Evolutionary conservation across 1,140 invertebrate genomes (phyloP), one percentile per base, ranked within the genome.

Genomic region (Amphibalanus amphitrite): DNA sequence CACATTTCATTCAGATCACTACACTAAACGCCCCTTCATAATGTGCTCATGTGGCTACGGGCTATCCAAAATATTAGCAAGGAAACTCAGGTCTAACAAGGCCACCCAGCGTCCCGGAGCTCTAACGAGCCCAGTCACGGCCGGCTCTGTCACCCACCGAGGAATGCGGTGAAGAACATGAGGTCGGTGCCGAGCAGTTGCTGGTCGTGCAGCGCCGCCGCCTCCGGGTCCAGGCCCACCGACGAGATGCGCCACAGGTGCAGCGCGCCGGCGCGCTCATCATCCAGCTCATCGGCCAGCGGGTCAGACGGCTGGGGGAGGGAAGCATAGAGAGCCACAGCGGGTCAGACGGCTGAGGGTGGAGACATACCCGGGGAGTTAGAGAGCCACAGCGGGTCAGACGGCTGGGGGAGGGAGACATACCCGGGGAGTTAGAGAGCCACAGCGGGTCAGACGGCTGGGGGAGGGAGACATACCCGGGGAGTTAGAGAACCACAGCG

Each of bases 141-240:
- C n/a, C n/a, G n/a, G n/a, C n/a, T n/a, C n/a, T n/a, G n/a, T n/a
- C n/a, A n/a, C n/a, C n/a, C n/a, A n/a, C n/a, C n/a, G n/a, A 92
- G 86, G 81, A 93, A 93, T 38, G 90, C 89, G 72, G 89, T 89
- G 74, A 91, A 86, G 79, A 93, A 93, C 86, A 92, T 91, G 74
- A 91, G 88, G 80, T 93, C 91, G 64, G 90, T 93, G 67, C 91
- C 91, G 20, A 93, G 85, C 71, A 79, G 81, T 76, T 85, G 85
- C 78, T 87, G 90, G 77, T 91, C 89, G 29, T 84, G 82, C 78
- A 89, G 87, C 74, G 88, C 88, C 64, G 86, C 84, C 28, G 86
- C 83, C 78, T 90, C 89, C 40, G 83, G 81, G 72, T 84, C 84
- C 76, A 90, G 87, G 25, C 88, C 88, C 73, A 90, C 87, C 0